Conservation (phyloP, 2,888 invertebrate species). For the Leptothorax acervorum region DNA sequence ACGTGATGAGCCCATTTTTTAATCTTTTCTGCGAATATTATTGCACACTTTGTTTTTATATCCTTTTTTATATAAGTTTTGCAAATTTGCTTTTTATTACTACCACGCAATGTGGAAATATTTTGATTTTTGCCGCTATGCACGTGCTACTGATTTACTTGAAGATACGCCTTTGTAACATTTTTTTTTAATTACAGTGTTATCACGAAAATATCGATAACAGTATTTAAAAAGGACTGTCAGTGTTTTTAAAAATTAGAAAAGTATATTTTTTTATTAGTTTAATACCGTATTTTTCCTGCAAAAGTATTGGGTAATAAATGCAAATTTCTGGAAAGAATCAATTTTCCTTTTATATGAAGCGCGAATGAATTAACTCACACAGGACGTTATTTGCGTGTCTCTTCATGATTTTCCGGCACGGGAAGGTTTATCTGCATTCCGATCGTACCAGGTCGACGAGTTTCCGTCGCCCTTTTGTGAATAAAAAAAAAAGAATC, state of each 20-base stretch:
- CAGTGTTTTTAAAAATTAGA: not conserved
- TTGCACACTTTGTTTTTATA: not conserved
- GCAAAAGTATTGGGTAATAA: not conserved
- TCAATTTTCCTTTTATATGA: constrained; percentile 2
- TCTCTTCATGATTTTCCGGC: not conserved
- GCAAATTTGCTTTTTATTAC: not conserved
- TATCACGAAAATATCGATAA: not conserved
- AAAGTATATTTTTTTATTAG: not conserved
- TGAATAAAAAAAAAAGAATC: not conserved
- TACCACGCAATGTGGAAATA: not conserved
- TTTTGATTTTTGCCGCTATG: not conserved
- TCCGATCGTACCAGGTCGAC: constrained; percentile 33
- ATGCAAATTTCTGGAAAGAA: not conserved
- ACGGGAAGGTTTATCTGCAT: constrained; percentile 31
- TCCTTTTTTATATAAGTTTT: not conserved
- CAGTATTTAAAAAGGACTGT: not conserved
- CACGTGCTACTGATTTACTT: not conserved
- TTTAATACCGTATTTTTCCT: not conserved
- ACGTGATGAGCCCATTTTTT: not conserved
- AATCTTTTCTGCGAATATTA: constrained; percentile 6
- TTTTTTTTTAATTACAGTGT: not conserved
- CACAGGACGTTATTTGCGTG: not conserved
- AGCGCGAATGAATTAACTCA: not conserved
- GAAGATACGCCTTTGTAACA: not conserved
- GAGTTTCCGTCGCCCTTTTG: constrained; percentile 4